Evolutionary conservation across 64 coral and sea anemone genomes (phyloP).

Genomic region (Porites australiensis): DNA sequence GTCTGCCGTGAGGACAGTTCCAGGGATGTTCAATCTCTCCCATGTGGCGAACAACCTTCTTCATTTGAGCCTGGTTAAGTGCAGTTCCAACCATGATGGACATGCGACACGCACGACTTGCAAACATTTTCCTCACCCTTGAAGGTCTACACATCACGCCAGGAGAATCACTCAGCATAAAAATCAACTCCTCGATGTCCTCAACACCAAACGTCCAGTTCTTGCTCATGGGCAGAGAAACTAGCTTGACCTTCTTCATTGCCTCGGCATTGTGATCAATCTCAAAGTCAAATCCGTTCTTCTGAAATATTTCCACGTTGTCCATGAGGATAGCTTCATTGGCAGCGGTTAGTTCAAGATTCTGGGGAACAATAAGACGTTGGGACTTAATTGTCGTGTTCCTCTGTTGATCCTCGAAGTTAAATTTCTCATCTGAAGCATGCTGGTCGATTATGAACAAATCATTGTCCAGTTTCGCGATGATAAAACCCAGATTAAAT

Average conservation of each 20-base stretch:
- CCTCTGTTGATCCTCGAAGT: constrained; percentile 91
- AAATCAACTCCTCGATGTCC: constrained; percentile 93
- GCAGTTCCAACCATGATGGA: constrained; percentile 98
- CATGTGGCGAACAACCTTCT: constrained; percentile 86
- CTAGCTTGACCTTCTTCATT: constrained; percentile 78
- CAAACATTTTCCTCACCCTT: constrained; percentile 95
- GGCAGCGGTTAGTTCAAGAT: constrained; percentile 87
- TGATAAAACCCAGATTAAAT: constrained; percentile 97
- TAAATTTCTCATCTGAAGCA: constrained; percentile 97
- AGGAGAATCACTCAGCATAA: constrained; percentile 95
- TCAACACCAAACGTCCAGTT: constrained; percentile 98
- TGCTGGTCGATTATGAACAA: constrained; percentile 98
- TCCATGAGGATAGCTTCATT: constrained; percentile 89
- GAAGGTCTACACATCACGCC: constrained; percentile 90
- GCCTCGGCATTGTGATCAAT: constrained; percentile 82
- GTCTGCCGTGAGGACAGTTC: constrained; percentile 98
- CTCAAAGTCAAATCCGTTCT: constrained; percentile 98
- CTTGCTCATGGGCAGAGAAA: constrained; percentile 83
- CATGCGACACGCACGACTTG: constrained; percentile 95
- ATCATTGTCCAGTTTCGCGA: constrained; percentile 85
- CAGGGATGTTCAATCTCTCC: constrained; percentile 96
- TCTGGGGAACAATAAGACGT: constrained; percentile 81
- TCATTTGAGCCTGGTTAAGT: constrained; percentile 84
- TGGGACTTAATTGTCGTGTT: constrained; percentile 82
- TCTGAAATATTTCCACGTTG: constrained; percentile 90